Percentiles rank a stretch among this genome's conserved stretches.
These are phyloP conservation scores for Elaphurus davidianus DNA, from an alignment of 2,113 vertebrate species.

Conservation along the genomic window DNA sequence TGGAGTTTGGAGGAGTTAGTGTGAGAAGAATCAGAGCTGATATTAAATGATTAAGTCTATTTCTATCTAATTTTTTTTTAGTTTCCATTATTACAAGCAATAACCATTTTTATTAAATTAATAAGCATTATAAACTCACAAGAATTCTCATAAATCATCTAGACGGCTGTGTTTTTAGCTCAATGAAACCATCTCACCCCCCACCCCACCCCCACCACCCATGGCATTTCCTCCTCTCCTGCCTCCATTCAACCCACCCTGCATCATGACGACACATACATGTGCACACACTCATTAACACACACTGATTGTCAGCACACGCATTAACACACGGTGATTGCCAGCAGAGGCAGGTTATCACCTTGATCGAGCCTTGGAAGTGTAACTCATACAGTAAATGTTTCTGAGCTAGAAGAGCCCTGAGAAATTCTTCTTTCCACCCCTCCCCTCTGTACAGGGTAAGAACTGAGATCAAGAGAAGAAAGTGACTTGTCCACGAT, in stretches of 20 bases:
- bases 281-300: accelerated
- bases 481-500: neutral
- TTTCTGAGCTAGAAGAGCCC: neutral
- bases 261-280: accelerated
- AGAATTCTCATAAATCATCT: conserved; percentile 42
- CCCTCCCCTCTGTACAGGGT: neutral
- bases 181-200: neutral
- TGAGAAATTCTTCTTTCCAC: neutral
- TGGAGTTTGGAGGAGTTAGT: conserved; percentile 18
- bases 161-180: neutral
- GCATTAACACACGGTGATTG: neutral
- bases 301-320: neutral
- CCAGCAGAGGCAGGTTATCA: neutral
- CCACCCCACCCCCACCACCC: no score
- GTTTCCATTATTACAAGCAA: conserved; percentile 37
- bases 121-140: neutral
- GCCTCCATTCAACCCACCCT: neutral
- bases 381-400: neutral
- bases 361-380: neutral
- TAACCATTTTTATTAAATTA: conserved; percentile 62
- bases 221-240: neutral
- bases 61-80: conserved; percentile 46
- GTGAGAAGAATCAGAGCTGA: neutral
- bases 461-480: neutral
- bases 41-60: conserved; percentile 14